Evolutionary conservation across 2,888 invertebrate species (phyloP), one percentile per base, ranked within the genome.

Genomic region (Phymatocera aterrima): DNA sequence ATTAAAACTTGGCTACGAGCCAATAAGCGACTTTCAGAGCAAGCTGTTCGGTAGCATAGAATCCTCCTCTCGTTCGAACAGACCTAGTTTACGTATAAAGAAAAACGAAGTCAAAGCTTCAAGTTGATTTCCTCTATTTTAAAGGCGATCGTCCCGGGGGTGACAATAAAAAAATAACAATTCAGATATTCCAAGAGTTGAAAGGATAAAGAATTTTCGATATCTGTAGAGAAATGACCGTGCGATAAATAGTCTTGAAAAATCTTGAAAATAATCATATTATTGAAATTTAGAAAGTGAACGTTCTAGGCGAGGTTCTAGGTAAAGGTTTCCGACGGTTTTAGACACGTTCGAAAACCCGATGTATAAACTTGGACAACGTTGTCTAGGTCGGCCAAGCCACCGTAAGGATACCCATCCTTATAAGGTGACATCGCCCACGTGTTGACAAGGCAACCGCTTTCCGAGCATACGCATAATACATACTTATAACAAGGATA

Each of bases 341-440:
- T 48, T 72, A 18, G 15, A 48, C 31, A 68, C 28, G 15, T 5
- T 6, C 21, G 24, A 68, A 10, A n/a, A 1, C 15, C 18, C n/a
- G 43, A 34, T 51, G 4, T 51, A 34, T 51, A 34, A 72, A 60
- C 54, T 75, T 40, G 75, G 37, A 57, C 60, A 40, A 57, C 57
- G 75, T 75, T 60, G 75, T 75, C 75, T 75, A 75, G 75, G 75
- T 75, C 75, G 75, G 28, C 24, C 57, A 24, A 40, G 54, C 75
- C 43, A 51, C 60, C 40, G 37, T 40, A 75, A 75, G 75, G 75
- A 60, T 54, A 75, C 57, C 54, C 82, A 61, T 83, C 87, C 87
- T 85, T 88, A 87, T 87, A 87, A 84, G 88, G 88, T 65, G 77
- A 80, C 83, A 81, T 84, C 86, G 87, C 88, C 87, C 87, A 87